Percentiles rank a stretch among this genome's conserved stretches.
These are phyloP conservation scores for Taenaris catops DNA, from an alignment of 2,888 invertebrate genomes.

Conservation along the genomic window DNA sequence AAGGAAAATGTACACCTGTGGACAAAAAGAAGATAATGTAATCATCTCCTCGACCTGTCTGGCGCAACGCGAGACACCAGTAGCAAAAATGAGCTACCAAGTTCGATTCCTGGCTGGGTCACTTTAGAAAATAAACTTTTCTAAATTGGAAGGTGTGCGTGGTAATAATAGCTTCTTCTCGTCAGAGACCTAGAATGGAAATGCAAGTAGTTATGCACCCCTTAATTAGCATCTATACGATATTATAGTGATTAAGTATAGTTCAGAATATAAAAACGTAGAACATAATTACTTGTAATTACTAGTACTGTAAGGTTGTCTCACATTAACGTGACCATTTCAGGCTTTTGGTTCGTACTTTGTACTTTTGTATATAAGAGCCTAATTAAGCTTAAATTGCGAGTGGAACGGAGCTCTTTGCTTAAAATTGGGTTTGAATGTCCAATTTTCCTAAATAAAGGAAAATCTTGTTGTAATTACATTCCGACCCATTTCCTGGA, in stretches of 20 bases:
- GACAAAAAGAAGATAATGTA: too few relatives aligned
- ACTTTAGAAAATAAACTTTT: too few relatives aligned
- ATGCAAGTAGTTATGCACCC: too few relatives aligned
- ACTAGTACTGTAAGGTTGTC: slow-evolving; percentile 1
- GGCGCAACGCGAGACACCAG: too few relatives aligned
- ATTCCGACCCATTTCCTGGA: slow-evolving; percentile 16
- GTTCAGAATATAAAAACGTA: neutral
- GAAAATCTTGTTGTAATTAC: slow-evolving; percentile 58
- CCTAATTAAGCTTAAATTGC: slow-evolving; percentile 74
- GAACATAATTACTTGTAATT: slow-evolving; percentile 2
- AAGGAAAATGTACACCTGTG: too few relatives aligned
- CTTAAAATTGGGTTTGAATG: slow-evolving; percentile 69
- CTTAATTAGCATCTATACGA: too few relatives aligned
- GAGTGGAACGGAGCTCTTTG: slow-evolving; percentile 63
- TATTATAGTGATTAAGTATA: neutral
- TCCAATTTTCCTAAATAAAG: slow-evolving; percentile 66
- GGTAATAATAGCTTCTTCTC: too few relatives aligned
- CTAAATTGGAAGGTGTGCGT: too few relatives aligned
- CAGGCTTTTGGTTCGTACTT: slow-evolving; percentile 7
- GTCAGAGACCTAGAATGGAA: too few relatives aligned
- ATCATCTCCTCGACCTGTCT: too few relatives aligned
- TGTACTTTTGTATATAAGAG: slow-evolving; percentile 56
- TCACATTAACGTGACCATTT: slow-evolving; percentile 5
- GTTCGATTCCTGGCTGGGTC: too few relatives aligned
- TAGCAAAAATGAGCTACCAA: too few relatives aligned